Conservation (phyloP, 1,140 invertebrate genomes). For the Euura lappo region DNA sequence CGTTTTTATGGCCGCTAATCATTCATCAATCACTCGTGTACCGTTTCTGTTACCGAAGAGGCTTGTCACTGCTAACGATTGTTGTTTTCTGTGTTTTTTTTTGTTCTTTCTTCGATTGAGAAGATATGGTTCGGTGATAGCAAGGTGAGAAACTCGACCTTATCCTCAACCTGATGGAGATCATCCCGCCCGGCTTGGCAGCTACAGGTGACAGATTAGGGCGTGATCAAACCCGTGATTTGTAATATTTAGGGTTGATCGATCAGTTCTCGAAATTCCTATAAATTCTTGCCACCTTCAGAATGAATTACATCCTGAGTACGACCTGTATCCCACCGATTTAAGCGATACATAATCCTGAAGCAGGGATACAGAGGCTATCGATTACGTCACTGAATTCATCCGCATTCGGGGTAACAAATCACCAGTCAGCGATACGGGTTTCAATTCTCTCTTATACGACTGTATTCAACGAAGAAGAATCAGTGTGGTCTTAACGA, state of each 20-base stretch:
- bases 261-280: not conserved
- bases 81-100: no score
- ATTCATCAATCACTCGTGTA: not conserved
- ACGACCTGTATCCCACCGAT: not conserved
- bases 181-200: not conserved
- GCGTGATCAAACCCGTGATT: not conserved
- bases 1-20: not conserved
- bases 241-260: constrained; percentile 1
- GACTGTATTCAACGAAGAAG: not conserved
- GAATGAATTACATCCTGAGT: not conserved
- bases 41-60: not conserved
- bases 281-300: not conserved
- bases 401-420: not conserved
- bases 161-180: not conserved
- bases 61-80: not conserved
- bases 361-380: not conserved
- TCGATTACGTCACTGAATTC: not conserved
- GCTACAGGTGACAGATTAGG: not conserved
- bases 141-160: not conserved
- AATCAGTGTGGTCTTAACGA: no score
- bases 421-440: not conserved
- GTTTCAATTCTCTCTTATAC: not conserved
- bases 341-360: not conserved
- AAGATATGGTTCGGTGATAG: not conserved
- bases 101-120: not conserved